Conservation (phyloP, 2,888 invertebrate genomes). For the Heliconius sara region DNA sequence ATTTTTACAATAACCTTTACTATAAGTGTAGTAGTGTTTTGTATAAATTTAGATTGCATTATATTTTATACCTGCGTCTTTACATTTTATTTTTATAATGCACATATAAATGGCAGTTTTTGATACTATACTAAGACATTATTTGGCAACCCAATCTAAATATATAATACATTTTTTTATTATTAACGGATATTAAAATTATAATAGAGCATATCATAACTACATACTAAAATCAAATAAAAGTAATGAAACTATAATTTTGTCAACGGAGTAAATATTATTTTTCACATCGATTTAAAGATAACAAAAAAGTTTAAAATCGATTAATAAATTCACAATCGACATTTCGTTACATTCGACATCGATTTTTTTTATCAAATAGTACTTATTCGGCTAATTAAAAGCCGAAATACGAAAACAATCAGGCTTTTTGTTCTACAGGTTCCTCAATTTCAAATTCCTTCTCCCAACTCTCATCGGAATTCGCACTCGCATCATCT, state of each 20-base stretch:
- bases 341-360: conserved; percentile 9
- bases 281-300: not conserved
- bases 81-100: not conserved
- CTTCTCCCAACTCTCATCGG: conserved; percentile 85
- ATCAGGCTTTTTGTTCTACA: conserved; percentile 67
- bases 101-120: conserved; percentile 23
- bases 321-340: conserved; percentile 1
- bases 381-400: conserved; percentile 8
- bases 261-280: not conserved
- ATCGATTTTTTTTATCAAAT: conserved; percentile 6
- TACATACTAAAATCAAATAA: no score
- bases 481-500: conserved; percentile 80
- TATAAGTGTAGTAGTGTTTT: not conserved
- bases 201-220: not conserved
- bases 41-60: conserved; percentile 7
- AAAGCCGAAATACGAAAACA: conserved; percentile 31
- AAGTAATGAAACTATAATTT: not conserved
- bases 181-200: not conserved
- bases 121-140: conserved; percentile 11
- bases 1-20: not conserved
- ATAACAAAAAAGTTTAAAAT: not conserved
- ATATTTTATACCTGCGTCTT: not conserved
- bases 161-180: not conserved
- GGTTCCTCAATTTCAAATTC: conserved; percentile 83
- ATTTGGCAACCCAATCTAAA: conserved; percentile 13